Conservation (phyloP, 1,140 invertebrate species). For the Eulimnadia texana region DNA sequence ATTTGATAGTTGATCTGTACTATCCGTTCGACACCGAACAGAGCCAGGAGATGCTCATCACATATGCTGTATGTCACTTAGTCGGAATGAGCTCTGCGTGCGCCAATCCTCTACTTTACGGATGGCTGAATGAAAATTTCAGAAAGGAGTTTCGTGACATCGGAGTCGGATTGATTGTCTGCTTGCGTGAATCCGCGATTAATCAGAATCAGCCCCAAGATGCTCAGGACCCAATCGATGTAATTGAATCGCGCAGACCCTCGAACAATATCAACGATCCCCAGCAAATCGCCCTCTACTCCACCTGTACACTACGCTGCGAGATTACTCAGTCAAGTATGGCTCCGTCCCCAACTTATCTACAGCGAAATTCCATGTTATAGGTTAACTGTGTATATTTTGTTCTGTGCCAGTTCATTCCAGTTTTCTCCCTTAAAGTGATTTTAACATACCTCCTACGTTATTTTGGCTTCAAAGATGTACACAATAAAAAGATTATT, state of each 20-base stretch:
- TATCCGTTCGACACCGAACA: conserved; percentile 32
- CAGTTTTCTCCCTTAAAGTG: too few relatives aligned
- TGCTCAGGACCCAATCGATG: neutral
- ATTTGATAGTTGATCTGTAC: conserved; percentile 60
- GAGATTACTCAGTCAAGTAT: neutral
- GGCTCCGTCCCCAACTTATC: neutral
- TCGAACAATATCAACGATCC: neutral
- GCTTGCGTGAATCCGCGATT: conserved; percentile 14
- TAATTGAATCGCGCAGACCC: neutral
- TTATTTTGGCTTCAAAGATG: too few relatives aligned
- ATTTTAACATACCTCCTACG: too few relatives aligned
- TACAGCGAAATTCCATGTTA: neutral
- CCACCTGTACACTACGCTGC: neutral
- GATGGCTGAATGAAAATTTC: conserved; percentile 48
- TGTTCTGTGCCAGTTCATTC: too few relatives aligned
- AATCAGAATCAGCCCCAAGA: neutral
- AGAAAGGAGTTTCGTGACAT: conserved; percentile 38
- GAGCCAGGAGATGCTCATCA: conserved; percentile 40
- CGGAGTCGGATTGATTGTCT: conserved; percentile 19
- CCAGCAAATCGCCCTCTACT: neutral
- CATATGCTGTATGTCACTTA: conserved; percentile 69
- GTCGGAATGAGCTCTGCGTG: conserved; percentile 67
- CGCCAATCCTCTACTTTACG: conserved; percentile 66
- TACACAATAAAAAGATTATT: too few relatives aligned
- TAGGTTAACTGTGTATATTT: too few relatives aligned